Conservation (phyloP, 2,797 vertebrate genomes). For the Amblyopsis hoosieri region DNA sequence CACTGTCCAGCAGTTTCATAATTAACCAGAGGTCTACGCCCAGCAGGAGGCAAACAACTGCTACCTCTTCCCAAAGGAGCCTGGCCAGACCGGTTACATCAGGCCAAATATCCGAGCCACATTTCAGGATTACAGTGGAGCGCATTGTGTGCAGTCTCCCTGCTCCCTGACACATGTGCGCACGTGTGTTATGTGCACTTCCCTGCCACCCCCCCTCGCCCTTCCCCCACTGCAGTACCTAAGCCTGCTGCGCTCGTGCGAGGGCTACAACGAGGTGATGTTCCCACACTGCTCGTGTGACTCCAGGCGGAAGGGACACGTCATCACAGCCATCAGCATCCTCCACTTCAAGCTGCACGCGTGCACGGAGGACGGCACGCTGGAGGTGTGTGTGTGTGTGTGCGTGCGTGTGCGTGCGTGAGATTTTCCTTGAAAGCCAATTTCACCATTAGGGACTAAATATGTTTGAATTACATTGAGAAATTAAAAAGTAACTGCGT, state of each 20-base stretch:
- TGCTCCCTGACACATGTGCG: too few species aligned
- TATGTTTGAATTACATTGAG: neutral
- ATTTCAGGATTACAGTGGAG: neutral
- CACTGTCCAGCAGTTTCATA: too few species aligned
- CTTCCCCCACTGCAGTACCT: constrained; percentile 78
- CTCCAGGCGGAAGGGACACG: constrained; percentile 93
- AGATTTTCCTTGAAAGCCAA: neutral
- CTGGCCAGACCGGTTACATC: too few species aligned
- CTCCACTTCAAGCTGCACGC: constrained; percentile 94
- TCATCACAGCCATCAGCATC: constrained; percentile 93
- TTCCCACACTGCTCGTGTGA: constrained; percentile 98
- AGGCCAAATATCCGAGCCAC: too few species aligned
- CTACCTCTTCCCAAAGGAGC: too few species aligned
- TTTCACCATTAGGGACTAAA: neutral
- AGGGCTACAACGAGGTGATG: constrained; percentile 94
- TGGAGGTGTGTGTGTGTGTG: constrained; percentile 84
- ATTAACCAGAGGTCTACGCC: too few species aligned
- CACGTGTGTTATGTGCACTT: too few species aligned
- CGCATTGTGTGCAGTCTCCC: too few species aligned
- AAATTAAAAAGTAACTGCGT: too few species aligned
- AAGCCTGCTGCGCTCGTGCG: constrained; percentile 90
- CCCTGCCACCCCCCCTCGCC: neutral
- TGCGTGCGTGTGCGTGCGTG: neutral
- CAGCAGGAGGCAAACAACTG: too few species aligned
- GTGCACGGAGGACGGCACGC: constrained; percentile 91